Evolutionary conservation across 2,113 vertebrate species (phyloP), one percentile per base, ranked within the genome.

Genomic region (Verasper variegatus): DNA sequence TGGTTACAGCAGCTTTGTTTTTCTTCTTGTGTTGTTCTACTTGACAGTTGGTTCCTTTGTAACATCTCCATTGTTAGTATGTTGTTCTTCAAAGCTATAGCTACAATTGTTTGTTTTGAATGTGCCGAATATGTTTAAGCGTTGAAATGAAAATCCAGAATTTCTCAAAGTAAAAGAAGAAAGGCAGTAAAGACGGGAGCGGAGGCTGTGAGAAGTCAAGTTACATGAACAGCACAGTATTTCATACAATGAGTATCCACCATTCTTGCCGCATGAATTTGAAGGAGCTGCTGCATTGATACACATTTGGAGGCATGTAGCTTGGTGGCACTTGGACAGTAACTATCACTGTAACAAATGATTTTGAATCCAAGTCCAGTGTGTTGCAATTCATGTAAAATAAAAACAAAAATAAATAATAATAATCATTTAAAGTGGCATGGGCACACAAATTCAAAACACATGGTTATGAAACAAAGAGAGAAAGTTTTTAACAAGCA

Each of bases 131-230:
- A 5, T 20, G 17, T 54, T 54, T 20, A 35, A 64, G 54, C 67
- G 23, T 81, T 73, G 14, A 64, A 76, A 58, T 64, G 26, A 66
- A 13, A 54, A 52, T 18, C 35, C 2, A 18, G 20, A 31, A 6
- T 17, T 54, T 31, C 5, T 45, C 1, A 20, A 66, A 13, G 40
- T 12, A 3, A 71, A 76, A 73, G 23, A 2, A 65, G 23, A 74
- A 72, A 62, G 21, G 47, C 27, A 74, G 20, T 37, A 63, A 11
- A 42, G 49, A 68, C 8, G 40, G 60, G 57, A 61, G 17, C 12
- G 3, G 11, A 68, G 60, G 37, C 51, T 45, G 52, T 24, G 18
- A 74, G 61, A 88, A 80, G 67, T 88, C 78, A 85, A 81, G 45
- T 86, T 85, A 83, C 83, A 86, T 27, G 23, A 69, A 42, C 18